Evolutionary conservation across 2,797 vertebrate species (phyloP), one percentile per base, ranked within the genome.

Genomic region (Crocodylus rhombifer): DNA sequence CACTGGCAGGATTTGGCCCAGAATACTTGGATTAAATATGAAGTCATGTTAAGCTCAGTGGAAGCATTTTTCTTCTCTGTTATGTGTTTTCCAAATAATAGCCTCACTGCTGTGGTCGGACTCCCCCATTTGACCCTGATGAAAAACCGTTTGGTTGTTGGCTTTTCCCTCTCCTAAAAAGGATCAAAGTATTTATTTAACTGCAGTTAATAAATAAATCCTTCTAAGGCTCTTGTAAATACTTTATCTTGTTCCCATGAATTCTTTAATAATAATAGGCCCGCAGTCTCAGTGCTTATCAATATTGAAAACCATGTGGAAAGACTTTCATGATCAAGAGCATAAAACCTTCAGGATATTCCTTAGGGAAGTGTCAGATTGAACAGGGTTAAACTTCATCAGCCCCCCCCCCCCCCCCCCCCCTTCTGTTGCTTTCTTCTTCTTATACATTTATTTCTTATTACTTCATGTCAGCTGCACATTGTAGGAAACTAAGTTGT

Each of bases 161-260:
- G 23, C 14, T 55, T 25, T 8, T 14, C 14, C 8, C 76, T 84
- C 90, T 4, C 61, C 20, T 25, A 1, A 13, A 69, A 36, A 51
- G 42, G 42, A 51, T 42, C 77, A 94, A 80, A 95, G 87, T 83
- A 92, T 92, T 74, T 77, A 86, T 63, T 85, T 80, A 71, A 77
- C 82, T 51, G 1, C 42, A 90, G 81, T 25, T 60, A 55, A 75
- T 81, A 82, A 93, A 85, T 91, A 58, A 87, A 85, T 82, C 84
- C 71, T 93, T 95, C 95, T 88, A 91, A 94, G 88, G 79, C 62
- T 74, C 91, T 93, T 77, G 89, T 96, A 90, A 95, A 96, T 95
- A 94, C 87, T 93, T 71, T 76, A 96, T 87, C 90, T 75, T 86
- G 60, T 82, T 92, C 83, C 89, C 86, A 88, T 91, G 94, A 92